Base-by-base conservation (phyloP, 2,888 invertebrate species). In the Catocala fraxini region DNA sequence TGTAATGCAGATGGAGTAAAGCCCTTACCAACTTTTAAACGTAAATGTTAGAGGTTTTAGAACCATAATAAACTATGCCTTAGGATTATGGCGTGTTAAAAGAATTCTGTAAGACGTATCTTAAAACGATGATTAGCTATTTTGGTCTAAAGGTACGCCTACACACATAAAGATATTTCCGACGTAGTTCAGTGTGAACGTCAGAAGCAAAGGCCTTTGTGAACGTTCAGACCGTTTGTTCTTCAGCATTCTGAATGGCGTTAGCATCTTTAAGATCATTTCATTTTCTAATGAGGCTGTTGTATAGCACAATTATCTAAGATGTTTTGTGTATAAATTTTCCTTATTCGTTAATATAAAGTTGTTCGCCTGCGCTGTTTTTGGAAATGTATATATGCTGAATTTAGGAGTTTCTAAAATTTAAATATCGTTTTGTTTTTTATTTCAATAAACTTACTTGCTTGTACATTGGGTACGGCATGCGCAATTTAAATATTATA, bases 121-220 rank as follows among this genome's bases (percentile, higher is more conserved):
- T 0, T 47, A 10, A 47, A 13, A 47, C 25, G 0, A 25, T 1
- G 25, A 47, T 47, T 47, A 47, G 13, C 15, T 47, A 25, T 25
- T 25, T 25, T 25, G 25, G 9, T 45, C 13, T 45, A 6, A 47
- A 47, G 9, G 15, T 47, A 47, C 47, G 46, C 46, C 46, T 47
- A 25, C 25, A 47, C 25, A 25, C 25, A 15, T 15, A 25, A 47
- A 25, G 47, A 10, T 47, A 45, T 45, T 47, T 47, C 47, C 45
- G 7, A 9, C 45, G 45, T 45, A 45, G 47, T 10, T 47, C 25
- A 25, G 47, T 25, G 15, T 45, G 7, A 45, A 13, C 45, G 25
- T 47, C 15, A 25, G 13, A 25, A 47, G 47, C 47, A 47, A 47
- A 47, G 25, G 15, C 47, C 47, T 47, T 47, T 47, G 47, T 47